These are phyloP conservation scores for Pogonophryne albipinna DNA, from an alignment of 2,797 vertebrate species.

Conservation along the genomic window DNA sequence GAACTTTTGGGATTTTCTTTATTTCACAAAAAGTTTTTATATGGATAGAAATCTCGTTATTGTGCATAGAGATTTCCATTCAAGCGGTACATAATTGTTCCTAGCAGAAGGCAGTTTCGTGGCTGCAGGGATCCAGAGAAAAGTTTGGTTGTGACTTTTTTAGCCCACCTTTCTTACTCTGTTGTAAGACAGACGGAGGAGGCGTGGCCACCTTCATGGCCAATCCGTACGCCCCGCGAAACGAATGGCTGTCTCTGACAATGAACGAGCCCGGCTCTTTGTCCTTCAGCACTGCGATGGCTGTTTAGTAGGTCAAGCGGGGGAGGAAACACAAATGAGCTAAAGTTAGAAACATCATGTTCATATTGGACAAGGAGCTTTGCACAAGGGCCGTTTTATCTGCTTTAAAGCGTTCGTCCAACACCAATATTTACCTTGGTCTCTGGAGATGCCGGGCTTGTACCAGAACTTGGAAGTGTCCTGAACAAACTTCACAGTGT, in stretches of 20 bases:
- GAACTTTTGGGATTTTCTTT: too few species aligned
- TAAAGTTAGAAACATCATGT: constrained; percentile 39
- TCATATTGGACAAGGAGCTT: constrained; percentile 32
- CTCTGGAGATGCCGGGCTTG: constrained; percentile 97
- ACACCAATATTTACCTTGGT: constrained; percentile 90
- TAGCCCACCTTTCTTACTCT: constrained; percentile 91
- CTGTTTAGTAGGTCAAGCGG: constrained; percentile 74
- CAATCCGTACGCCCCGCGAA: constrained; percentile 94
- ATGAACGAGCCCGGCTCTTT: constrained; percentile 95
- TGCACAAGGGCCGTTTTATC: constrained; percentile 40
- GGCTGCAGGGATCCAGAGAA: background rate
- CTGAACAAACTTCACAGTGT: constrained; percentile 97
- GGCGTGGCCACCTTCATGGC: constrained; percentile 97
- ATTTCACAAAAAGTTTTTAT: background rate
- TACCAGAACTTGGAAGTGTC: constrained; percentile 99
- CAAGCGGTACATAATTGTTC: background rate
- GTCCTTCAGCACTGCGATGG: constrained; percentile 93
- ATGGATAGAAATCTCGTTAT: background rate
- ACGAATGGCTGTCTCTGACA: constrained; percentile 96
- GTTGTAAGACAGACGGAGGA: constrained; percentile 91
- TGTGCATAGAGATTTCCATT: background rate
- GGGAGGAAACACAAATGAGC: constrained; percentile 41
- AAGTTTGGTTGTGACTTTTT: background rate
- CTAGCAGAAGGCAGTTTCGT: background rate
- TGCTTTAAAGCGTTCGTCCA: constrained; percentile 36